phyloP scores from a whole-genome alignment of 2,113 vertebrate genomes.

The Oncorhynchus masou region DNA sequence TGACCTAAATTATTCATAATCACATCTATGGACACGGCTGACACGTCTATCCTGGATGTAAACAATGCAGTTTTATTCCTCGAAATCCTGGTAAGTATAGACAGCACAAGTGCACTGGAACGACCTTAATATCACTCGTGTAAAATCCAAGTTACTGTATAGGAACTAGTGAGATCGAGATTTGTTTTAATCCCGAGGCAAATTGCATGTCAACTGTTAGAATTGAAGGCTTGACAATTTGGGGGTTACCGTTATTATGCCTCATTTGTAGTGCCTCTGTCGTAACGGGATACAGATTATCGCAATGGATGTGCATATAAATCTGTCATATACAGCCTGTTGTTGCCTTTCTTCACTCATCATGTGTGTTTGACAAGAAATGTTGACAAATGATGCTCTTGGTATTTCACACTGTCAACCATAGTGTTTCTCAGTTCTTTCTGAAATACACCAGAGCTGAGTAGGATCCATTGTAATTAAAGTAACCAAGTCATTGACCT shows the following conservation, averaged over 20 bases:
- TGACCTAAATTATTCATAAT: constrained; percentile 48
- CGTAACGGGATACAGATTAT: constrained; percentile 59
- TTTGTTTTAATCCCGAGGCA: background rate
- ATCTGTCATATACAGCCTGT: constrained; percentile 45
- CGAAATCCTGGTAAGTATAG: constrained; percentile 73
- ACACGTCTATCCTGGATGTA: constrained; percentile 43
- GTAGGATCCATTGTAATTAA: background rate
- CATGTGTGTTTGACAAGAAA: background rate
- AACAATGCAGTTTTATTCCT: constrained; percentile 62
- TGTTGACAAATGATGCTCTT: background rate
- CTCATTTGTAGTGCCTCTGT: constrained; percentile 40
- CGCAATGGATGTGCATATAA: constrained; percentile 41
- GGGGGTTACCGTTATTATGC: constrained; percentile 28
- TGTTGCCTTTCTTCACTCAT: constrained; percentile 47
- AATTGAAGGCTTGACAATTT: background rate
- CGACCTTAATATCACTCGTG: constrained; percentile 71
- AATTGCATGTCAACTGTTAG: background rate
- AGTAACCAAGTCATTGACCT: background rate
- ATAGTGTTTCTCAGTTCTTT: background rate
- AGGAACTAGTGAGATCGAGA: background rate
- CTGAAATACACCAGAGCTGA: background rate
- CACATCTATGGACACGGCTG: constrained; percentile 31
- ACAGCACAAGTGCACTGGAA: constrained; percentile 69
- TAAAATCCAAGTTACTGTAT: constrained; percentile 50
- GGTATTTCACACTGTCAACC: background rate